Base-by-base conservation (phyloP, 1,140 invertebrate species). In the Diuraphis noxia region DNA sequence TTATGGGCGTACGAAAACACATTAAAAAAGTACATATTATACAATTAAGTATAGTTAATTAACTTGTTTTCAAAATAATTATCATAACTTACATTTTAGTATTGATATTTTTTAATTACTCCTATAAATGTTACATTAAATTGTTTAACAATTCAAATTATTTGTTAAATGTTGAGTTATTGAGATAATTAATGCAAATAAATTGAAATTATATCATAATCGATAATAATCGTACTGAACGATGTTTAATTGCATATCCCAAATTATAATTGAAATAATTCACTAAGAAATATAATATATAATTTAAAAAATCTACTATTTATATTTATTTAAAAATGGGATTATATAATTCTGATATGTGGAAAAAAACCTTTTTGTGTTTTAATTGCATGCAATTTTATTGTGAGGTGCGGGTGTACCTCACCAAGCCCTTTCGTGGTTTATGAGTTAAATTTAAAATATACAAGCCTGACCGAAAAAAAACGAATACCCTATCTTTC, bases 271-370 rank as follows among this genome's bases (percentile, higher is more conserved):
- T n/a, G n/a, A n/a, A n/a, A n/a, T n/a, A n/a, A n/a, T n/a, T n/a
- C n/a, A n/a, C n/a, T n/a, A n/a, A n/a, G n/a, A n/a, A n/a, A n/a
- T n/a, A n/a, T n/a, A n/a, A 17, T 63, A n/a, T 72, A 6, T 72
- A 72, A 34, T 72, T 72, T 72, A 72, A 72, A 63, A n/a, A 72
- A n/a, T n/a, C 30, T 72, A n/a, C 56, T n/a, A 13, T 72, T 72
- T n/a, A n/a, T n/a, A n/a, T 72, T 72, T 72, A 72, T 72, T n/a
- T 72, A n/a, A 72, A 72, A 72, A 72, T n/a, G n/a, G 34, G n/a
- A 5, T n/a, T n/a, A 17, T 72, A n/a, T n/a, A n/a, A 72, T 72
- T 72, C 56, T n/a, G 17, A 72, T 72, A n/a, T 5, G 56, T 56
- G 52, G 30, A 56, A 72, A 72, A 49, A 72, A 72, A 72, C 4